Conservation (phyloP, 2,797 vertebrate species). For the Scyliorhinus canicula region DNA sequence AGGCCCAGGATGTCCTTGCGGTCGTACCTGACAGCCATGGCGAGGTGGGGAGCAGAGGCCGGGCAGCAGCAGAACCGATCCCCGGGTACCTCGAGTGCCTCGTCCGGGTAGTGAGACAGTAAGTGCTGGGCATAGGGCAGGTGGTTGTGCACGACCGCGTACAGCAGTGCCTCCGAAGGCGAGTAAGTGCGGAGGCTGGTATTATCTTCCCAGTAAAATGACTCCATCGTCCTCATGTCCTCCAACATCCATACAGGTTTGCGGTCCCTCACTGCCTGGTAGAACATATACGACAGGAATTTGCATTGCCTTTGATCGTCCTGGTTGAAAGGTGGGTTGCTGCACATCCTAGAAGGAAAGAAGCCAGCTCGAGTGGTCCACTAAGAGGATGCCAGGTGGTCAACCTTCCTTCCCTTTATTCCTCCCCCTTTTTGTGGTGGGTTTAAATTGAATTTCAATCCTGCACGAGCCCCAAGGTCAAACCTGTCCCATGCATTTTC, state of each 20-base stretch:
- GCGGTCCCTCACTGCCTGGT: constrained; percentile 75
- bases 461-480: not conserved
- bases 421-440: not conserved
- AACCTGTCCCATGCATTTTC: constrained; percentile 13
- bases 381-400: not conserved
- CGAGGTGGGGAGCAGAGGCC: constrained; percentile 69
- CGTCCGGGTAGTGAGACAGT: constrained; percentile 64
- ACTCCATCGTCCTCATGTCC: constrained; percentile 79
- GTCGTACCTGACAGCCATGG: constrained; percentile 76
- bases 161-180: constrained; percentile 78
- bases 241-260: constrained; percentile 79
- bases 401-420: too few relatives aligned
- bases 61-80: constrained; percentile 72
- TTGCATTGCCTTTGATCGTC: constrained; percentile 52
- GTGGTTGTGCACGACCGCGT: constrained; percentile 80
- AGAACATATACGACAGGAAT: constrained; percentile 71
- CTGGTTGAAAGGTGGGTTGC: not conserved
- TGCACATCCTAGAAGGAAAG: constrained; percentile 4
- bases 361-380: not conserved
- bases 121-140: constrained; percentile 71
- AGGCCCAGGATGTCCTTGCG: constrained; percentile 68
- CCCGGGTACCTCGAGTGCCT: constrained; percentile 71
- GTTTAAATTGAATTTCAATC: too few relatives aligned
- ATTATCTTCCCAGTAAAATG: constrained; percentile 71
- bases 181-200: constrained; percentile 62